A percentile compares a stretch with the other conserved stretches of the same genome.
phyloP scores from a whole-genome alignment of 2,797 vertebrate genomes.

The Labeo calbasu region DNA sequence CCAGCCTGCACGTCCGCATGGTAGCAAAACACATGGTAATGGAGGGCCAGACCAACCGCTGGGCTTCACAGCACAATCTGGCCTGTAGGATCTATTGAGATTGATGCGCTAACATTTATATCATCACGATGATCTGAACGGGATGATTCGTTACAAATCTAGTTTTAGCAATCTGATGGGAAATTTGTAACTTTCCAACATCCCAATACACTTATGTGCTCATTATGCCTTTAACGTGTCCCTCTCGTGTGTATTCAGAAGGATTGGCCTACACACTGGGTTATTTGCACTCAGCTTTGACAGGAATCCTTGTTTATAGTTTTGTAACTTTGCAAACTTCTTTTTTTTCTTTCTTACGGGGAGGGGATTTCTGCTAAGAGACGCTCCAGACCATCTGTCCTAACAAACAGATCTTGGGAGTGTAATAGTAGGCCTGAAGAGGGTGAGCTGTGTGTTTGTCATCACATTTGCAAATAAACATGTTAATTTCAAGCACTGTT shows the following conservation, averaged over 20 bases:
- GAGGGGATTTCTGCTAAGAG: neutral
- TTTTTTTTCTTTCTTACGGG: neutral
- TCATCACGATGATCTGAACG: constrained; percentile 1
- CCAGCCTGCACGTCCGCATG: constrained; percentile 23
- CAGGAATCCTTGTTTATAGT: neutral
- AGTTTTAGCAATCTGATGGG: neutral
- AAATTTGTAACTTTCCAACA: constrained; percentile 14
- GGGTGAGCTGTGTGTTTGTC: constrained; percentile 50
- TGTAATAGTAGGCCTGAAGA: neutral
- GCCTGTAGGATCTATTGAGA: neutral
- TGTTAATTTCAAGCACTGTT: constrained; percentile 50
- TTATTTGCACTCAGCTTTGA: constrained; percentile 19
- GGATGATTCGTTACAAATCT: neutral
- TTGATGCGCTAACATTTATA: neutral
- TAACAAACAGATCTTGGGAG: constrained; percentile 42
- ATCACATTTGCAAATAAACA: constrained; percentile 48
- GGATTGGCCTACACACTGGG: neutral
- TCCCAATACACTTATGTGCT: neutral
- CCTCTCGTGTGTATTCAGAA: neutral
- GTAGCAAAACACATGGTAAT: constrained; percentile 19
- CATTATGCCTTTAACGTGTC: neutral
- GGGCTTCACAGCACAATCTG: neutral
- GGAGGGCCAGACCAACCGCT: neutral
- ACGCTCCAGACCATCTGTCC: constrained; percentile 36
- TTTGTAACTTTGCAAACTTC: neutral